Conservation (phyloP, 2,888 invertebrate species). For the Dryadula phaetusa region DNA sequence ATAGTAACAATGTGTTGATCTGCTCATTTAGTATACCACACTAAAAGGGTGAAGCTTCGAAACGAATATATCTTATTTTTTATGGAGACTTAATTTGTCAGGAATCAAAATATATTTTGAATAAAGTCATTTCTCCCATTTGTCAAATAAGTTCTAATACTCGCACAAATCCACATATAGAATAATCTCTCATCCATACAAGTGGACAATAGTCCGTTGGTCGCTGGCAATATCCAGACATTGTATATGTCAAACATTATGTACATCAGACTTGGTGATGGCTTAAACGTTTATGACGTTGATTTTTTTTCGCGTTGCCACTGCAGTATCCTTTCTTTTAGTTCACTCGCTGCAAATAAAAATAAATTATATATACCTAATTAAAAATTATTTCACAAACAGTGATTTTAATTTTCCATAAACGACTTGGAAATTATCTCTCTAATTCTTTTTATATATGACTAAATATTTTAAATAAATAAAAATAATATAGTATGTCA, state of each 20-base stretch:
- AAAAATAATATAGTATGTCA: too few species aligned
- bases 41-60: neutral
- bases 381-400: too few species aligned
- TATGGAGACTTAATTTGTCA: neutral
- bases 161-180: constrained; percentile 19
- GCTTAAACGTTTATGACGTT: constrained; percentile 68
- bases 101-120: constrained; percentile 1
- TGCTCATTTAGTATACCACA: neutral
- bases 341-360: constrained; percentile 87
- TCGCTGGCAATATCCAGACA: constrained; percentile 65
- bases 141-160: constrained; percentile 16
- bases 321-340: constrained; percentile 92
- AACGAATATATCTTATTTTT: constrained; percentile 4
- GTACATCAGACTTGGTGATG: constrained; percentile 79
- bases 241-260: constrained; percentile 70
- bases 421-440: too few species aligned
- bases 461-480: too few species aligned
- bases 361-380: constrained; percentile 31
- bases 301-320: constrained; percentile 93
- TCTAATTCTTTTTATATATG: too few species aligned
- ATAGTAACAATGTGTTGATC: neutral
- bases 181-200: constrained; percentile 73
- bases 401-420: too few species aligned
- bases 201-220: constrained; percentile 74
- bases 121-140: constrained; percentile 1